Evolutionary conservation across 2,797 vertebrate genomes (phyloP).

Genomic region (Leptodactylus fallax): DNA sequence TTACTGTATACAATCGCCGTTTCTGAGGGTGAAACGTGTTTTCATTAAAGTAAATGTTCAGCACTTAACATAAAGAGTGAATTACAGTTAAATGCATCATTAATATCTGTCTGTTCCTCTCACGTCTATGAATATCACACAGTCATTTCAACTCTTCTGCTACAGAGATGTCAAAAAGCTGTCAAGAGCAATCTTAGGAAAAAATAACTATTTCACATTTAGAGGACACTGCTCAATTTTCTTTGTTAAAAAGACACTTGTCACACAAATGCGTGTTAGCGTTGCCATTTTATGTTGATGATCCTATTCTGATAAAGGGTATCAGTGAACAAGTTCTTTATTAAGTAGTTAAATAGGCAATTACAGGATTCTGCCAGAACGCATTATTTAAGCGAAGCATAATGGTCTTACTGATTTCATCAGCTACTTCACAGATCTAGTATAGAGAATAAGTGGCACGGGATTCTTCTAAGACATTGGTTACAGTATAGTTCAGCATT

Average conservation of each 20-base stretch:
- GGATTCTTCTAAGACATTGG: too few relatives aligned
- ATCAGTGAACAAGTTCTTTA: conserved; percentile 20
- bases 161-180: conserved; percentile 53
- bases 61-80: not conserved
- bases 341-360: conserved; percentile 8
- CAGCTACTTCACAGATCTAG: not conserved
- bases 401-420: not conserved
- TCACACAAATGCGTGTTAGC: conserved; percentile 24
- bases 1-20: not conserved
- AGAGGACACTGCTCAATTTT: conserved; percentile 36
- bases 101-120: conserved; percentile 54
- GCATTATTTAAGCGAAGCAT: conserved; percentile 25
- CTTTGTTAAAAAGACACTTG: conserved; percentile 32
- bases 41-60: conserved; percentile 19
- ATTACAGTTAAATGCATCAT: conserved; percentile 47
- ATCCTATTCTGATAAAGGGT: conserved; percentile 32
- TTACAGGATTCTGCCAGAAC: conserved; percentile 20
- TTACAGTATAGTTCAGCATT: too few relatives aligned
- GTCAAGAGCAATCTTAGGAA: conserved; percentile 39
- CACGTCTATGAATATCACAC: conserved; percentile 34
- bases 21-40: not conserved
- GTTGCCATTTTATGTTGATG: conserved; percentile 27
- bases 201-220: conserved; percentile 47
- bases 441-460: too few relatives aligned
- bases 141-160: conserved; percentile 43